Evolutionary conservation across 2,113 vertebrate species (phyloP).

Genomic region (Chinchilla lanigera): DNA sequence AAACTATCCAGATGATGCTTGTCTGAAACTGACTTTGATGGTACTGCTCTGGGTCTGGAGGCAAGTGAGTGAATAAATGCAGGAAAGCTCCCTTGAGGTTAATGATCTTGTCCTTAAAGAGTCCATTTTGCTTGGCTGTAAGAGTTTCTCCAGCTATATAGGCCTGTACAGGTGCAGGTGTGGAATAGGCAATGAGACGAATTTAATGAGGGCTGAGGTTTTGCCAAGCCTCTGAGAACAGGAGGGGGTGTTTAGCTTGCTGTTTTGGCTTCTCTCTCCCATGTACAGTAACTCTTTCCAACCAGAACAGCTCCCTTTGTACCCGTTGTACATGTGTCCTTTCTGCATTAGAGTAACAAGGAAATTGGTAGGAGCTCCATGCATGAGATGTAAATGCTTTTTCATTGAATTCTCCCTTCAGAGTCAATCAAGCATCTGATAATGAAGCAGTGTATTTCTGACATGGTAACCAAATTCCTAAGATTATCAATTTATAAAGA

Average conservation of each 20-base stretch:
- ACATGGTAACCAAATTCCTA: neutral
- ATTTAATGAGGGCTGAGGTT: neutral
- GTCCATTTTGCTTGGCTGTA: neutral
- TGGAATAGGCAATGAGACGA: too few species aligned
- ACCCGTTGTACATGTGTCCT: neutral
- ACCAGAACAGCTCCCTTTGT: neutral
- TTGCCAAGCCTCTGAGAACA: too few species aligned
- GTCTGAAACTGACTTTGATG: neutral
- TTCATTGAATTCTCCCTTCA: neutral
- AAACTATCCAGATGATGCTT: neutral
- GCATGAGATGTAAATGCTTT: neutral
- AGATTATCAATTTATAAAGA: neutral
- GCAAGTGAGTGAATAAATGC: neutral
- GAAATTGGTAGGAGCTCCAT: too few species aligned
- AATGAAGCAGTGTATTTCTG: neutral
- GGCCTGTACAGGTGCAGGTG: neutral
- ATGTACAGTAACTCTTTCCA: neutral
- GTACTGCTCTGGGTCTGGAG: neutral
- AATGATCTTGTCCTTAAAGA: neutral
- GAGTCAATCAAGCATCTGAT: neutral
- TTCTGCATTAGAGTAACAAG: neutral
- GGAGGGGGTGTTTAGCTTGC: rapidly evolving
- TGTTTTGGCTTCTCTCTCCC: too few species aligned
- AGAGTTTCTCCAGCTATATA: too few species aligned
- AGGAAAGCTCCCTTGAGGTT: neutral